phyloP scores from a whole-genome alignment of 2,888 invertebrate species.

The Tenthredo mesomela region DNA sequence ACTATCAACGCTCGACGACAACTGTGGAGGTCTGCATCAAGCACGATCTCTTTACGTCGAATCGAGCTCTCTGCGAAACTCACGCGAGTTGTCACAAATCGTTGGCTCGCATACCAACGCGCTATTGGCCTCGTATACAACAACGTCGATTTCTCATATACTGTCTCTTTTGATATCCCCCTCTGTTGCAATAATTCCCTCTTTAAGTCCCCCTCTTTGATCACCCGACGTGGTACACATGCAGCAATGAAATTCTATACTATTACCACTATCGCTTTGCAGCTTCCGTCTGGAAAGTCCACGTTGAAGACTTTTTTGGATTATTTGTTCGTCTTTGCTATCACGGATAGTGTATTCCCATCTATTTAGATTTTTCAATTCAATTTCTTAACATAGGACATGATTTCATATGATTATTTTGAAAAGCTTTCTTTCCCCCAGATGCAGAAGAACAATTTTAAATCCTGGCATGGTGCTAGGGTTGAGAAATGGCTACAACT shows the following conservation, averaged over 20 bases:
- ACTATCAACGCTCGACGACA: slow-evolving; percentile 29
- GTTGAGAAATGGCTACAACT: neutral
- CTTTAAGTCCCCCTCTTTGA: neutral
- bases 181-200: slow-evolving; percentile 21
- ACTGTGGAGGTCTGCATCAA: slow-evolving; percentile 12
- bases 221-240: neutral
- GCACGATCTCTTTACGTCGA: slow-evolving; percentile 45
- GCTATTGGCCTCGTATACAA: slow-evolving; percentile 20
- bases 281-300: neutral
- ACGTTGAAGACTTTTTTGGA: neutral
- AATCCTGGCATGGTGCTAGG: neutral
- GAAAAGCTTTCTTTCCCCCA: neutral
- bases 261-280: neutral
- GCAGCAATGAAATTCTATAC: neutral
- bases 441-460: neutral
- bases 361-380: neutral
- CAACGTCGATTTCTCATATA: slow-evolving; percentile 44
- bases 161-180: slow-evolving; percentile 20
- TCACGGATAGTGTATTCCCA: neutral
- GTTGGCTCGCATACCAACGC: neutral
- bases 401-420: neutral
- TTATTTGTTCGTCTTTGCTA: neutral
- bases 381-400: neutral
- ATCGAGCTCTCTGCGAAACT: slow-evolving; percentile 32
- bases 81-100: slow-evolving; percentile 33